Conservation (phyloP, 2,113 vertebrate species). For the Istiophorus platypterus region DNA sequence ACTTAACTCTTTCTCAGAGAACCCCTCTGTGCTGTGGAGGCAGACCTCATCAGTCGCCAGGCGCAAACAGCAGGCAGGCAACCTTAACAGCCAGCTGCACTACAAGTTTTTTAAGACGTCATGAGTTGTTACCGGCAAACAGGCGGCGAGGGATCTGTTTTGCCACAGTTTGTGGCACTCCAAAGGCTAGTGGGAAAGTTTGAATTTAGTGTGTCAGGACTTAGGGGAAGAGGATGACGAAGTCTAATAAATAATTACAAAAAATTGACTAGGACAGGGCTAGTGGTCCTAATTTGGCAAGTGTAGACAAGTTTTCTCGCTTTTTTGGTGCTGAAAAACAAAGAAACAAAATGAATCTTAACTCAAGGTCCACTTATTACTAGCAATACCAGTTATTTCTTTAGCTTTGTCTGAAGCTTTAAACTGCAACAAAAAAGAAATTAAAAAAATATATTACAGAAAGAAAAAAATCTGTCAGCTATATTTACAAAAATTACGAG, state of each 20-base stretch:
- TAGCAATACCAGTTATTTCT: background rate
- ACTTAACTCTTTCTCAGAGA: conserved; percentile 78
- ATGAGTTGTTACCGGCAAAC: conserved; percentile 67
- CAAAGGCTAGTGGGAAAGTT: conserved; percentile 66
- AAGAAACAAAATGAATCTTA: background rate
- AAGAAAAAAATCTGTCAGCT: background rate
- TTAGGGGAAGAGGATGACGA: conserved; percentile 46
- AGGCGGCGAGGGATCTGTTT: conserved; percentile 67
- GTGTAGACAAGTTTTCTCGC: background rate
- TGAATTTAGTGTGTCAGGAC: conserved; percentile 65
- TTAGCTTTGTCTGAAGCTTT: background rate
- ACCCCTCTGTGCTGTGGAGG: conserved; percentile 74
- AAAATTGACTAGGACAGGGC: conserved; percentile 37
- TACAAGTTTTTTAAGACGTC: conserved; percentile 66
- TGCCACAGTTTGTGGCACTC: conserved; percentile 63
- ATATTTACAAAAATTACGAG: background rate
- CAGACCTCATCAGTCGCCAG: conserved; percentile 69
- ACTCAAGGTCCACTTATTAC: background rate
- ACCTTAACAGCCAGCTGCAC: conserved; percentile 68
- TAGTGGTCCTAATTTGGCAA: background rate
- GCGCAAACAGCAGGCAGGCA: conserved; percentile 66
- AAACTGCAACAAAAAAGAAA: background rate
- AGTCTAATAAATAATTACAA: conserved; percentile 51
- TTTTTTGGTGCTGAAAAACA: background rate
- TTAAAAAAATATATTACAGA: background rate